phyloP scores from a whole-genome alignment of 2,888 invertebrate species.

The Coelinius sp. region DNA sequence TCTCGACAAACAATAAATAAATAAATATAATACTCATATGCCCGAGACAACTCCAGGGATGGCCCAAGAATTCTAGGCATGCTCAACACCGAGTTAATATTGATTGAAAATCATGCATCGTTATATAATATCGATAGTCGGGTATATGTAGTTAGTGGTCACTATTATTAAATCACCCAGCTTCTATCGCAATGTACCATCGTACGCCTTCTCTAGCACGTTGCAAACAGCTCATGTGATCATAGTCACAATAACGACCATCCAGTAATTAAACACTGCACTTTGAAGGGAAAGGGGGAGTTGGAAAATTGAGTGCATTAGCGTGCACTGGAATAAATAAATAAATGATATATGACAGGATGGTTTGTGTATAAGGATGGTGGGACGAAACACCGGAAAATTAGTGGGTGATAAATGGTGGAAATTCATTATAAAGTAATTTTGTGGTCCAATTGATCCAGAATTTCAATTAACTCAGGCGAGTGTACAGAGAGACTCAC shows the following conservation, averaged over 20 bases:
- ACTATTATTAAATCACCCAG: constrained; percentile 18
- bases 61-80: not conserved
- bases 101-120: constrained; percentile 14
- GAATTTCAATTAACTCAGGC: constrained; percentile 22
- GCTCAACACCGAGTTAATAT: not conserved
- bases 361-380: not conserved
- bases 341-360: not conserved
- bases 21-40: no score
- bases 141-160: constrained; percentile 4
- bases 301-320: not conserved
- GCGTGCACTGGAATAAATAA: constrained; percentile 4
- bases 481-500: not conserved
- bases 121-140: constrained; percentile 13
- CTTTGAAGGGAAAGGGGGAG: not conserved
- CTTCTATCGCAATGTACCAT: not conserved
- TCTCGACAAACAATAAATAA: no score
- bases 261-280: constrained; percentile 9
- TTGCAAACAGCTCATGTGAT: not conserved
- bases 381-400: not conserved
- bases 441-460: constrained; percentile 22
- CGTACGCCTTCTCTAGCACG: not conserved
- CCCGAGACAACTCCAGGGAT: not conserved
- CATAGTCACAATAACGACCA: constrained; percentile 9
- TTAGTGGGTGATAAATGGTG: not conserved
- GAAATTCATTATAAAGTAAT: constrained; percentile 9